phyloP scores from a whole-genome alignment of 2,797 vertebrate species.

The Anolis apletophallus region DNA sequence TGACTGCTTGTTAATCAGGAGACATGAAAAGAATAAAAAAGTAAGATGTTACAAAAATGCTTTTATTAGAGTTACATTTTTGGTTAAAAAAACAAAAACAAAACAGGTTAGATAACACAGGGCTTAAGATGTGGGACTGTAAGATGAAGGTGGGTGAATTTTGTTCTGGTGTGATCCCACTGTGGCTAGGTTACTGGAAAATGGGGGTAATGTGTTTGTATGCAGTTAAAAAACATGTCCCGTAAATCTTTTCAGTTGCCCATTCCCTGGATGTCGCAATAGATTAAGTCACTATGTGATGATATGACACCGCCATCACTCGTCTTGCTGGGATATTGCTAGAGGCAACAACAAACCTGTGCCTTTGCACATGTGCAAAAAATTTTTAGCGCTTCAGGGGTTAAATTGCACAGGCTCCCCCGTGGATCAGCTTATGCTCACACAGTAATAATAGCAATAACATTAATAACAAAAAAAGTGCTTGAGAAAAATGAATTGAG shows the following conservation, averaged over 20 bases:
- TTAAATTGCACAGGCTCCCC: conserved; percentile 74
- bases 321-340: conserved; percentile 69
- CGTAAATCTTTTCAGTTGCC: conserved; percentile 68
- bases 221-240: conserved; percentile 65
- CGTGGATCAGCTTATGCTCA: conserved; percentile 71
- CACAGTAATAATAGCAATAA: conserved; percentile 73
- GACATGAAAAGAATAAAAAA: conserved; percentile 56
- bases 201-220: conserved; percentile 56
- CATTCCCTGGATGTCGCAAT: conserved; percentile 75
- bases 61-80: conserved; percentile 29
- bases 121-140: conserved; percentile 26
- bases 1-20: conserved; percentile 61
- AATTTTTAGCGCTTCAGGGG: conserved; percentile 74
- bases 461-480: conserved; percentile 67
- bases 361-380: conserved; percentile 73
- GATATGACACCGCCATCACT: conserved; percentile 72
- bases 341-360: conserved; percentile 74
- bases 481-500: conserved; percentile 46
- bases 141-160: conserved; percentile 49
- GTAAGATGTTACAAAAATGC: conserved; percentile 31
- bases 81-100: neutral
- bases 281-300: conserved; percentile 74
- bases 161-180: conserved; percentile 57
- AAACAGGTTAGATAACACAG: conserved; percentile 34
- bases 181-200: conserved; percentile 60